A percentile compares a stretch with the other conserved stretches of the same genome.
phyloP scores from a whole-genome alignment of 2,113 vertebrate genomes.

The Nycticorax nycticorax region DNA sequence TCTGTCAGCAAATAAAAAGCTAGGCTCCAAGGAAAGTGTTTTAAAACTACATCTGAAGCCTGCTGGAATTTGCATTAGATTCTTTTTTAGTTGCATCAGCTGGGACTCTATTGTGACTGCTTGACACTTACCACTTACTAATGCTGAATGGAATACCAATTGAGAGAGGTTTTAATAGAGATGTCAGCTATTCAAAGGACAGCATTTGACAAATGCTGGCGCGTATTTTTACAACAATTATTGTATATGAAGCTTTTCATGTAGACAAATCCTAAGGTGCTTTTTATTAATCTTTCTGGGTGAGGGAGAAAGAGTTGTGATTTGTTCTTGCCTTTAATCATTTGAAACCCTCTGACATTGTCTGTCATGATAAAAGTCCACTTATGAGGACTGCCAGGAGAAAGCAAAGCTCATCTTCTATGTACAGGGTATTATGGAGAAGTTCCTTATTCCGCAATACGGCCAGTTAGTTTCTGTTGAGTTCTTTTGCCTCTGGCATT shows the following conservation, averaged over 20 bases:
- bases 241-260: background rate
- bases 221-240: background rate
- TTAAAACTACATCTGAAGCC: conserved; percentile 5
- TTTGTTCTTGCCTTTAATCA: conserved; percentile 2
- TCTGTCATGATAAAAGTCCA: background rate
- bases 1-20: conserved; percentile 41
- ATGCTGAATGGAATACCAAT: conserved; percentile 22
- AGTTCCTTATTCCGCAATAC: background rate
- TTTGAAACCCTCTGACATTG: background rate
- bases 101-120: conserved; percentile 32
- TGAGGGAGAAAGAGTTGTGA: background rate
- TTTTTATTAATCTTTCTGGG: background rate
- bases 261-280: conserved; percentile 4
- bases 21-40: background rate
- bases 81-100: conserved; percentile 31
- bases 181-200: conserved; percentile 29
- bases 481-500: background rate
- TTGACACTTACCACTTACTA: conserved; percentile 18
- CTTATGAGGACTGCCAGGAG: background rate
- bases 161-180: conserved; percentile 7
- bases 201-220: background rate
- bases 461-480: background rate
- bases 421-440: background rate
- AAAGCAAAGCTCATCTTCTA: background rate
- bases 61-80: conserved; percentile 46